Evolutionary conservation across 2,797 vertebrate genomes (phyloP).

Genomic region (Aplochiton taeniatus): DNA sequence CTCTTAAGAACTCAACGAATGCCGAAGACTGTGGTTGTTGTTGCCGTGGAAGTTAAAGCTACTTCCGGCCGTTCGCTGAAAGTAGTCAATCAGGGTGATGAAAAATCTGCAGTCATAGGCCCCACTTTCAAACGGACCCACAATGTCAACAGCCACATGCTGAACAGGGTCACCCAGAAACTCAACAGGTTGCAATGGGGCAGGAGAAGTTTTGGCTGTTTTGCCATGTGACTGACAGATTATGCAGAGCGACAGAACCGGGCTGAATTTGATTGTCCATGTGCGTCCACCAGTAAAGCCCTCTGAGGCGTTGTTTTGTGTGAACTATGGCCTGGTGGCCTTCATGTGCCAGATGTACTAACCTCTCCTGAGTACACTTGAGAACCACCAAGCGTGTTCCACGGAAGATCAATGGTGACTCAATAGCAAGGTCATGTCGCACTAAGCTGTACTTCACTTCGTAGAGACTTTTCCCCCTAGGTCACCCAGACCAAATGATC

Average conservation of each 20-base stretch:
- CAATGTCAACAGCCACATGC: conserved; percentile 20
- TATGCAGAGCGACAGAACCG: too few relatives aligned
- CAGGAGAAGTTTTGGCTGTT: neutral
- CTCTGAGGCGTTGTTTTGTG: neutral
- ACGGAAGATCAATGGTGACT: neutral
- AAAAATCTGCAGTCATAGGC: too few relatives aligned
- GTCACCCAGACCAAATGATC: too few relatives aligned
- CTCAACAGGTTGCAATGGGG: conserved; percentile 12
- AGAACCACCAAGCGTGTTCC: neutral
- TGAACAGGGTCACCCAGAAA: conserved; percentile 13
- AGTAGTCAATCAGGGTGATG: conserved; percentile 15
- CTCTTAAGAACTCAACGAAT: conserved; percentile 14
- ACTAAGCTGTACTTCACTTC: too few relatives aligned
- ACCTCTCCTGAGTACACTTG: neutral
- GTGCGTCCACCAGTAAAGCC: too few relatives aligned
- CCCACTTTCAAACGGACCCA: conserved; percentile 8
- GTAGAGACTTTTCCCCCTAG: too few relatives aligned
- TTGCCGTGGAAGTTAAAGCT: neutral
- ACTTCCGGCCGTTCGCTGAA: conserved; percentile 23
- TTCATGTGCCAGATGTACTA: neutral
- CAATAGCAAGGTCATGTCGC: neutral
- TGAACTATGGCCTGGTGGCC: conserved; percentile 10
- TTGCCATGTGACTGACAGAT: too few relatives aligned
- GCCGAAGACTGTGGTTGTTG: neutral
- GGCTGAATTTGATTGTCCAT: too few relatives aligned